Evolutionary conservation across 2,113 vertebrate species (phyloP), one percentile per base, ranked within the genome.

Genomic region (Electrona antarctica): DNA sequence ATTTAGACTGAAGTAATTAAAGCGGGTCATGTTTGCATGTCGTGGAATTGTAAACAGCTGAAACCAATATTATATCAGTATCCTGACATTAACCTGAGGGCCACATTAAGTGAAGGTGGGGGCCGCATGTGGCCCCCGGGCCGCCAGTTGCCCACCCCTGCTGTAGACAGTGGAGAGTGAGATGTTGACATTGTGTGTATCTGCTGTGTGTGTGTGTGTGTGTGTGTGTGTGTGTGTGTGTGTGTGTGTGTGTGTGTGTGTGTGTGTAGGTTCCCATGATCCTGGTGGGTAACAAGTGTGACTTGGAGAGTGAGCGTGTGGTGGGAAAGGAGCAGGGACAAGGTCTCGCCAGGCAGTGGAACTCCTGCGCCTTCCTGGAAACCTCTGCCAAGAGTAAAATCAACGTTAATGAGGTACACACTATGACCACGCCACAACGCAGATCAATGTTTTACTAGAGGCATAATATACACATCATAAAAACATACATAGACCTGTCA

Each of bases 341-440:
- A 67, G 96, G 97, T 80, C 94, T 99, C 87, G 97, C 97, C 76
- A 95, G 97, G 78, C 97, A 98, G 70, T 99, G 97, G 97, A 97
- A 95, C 93, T 96, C 95, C 90, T 98, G 97, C 89, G 97, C 97
- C 58, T 99, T 99, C 90, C 93, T 98, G 92, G 97, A 99, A 87
- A 98, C 97, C 69, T 99, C 97, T 73, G 97, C 97, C 87, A 99
- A 99, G 90, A 98, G 97, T 92, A 99, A 98, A 94, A 98, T 98
- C 93, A 98, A 98, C 81, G 97, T 98, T 93, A 98, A 98, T 0
- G 97, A 98, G 97, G 97, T 96, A 62, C 72, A 1, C 10, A 7
- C 14, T 41, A 64, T 8, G 47, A 6, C n/a, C 21, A 48, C 60
- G 10, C 28, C 33, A 41, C 33, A 41, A 41, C 5, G 33, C 5